These are phyloP conservation scores for Pogonognathellus flavescens DNA, from an alignment of 1,140 invertebrate genomes.

Conservation along the genomic window DNA sequence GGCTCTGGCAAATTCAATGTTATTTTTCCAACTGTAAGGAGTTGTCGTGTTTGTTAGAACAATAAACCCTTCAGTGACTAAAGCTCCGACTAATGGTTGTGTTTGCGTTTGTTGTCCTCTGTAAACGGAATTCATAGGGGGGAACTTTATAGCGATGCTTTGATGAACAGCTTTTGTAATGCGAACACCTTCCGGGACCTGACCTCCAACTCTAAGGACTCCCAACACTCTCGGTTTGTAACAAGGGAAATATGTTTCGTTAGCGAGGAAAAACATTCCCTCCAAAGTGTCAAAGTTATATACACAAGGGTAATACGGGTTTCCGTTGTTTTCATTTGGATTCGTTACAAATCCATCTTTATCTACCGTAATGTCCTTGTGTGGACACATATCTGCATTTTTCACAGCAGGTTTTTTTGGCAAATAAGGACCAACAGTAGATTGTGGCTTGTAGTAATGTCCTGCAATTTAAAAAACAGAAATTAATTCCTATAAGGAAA, in stretches of 20 bases:
- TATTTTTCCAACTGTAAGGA: not conserved
- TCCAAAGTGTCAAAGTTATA: not conserved
- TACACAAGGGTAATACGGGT: not conserved
- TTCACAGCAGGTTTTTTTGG: too few species aligned
- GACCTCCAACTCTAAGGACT: not conserved
- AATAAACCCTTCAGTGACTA: constrained; percentile 7
- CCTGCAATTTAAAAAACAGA: too few species aligned
- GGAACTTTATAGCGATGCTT: not conserved
- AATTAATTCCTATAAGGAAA: too few species aligned
- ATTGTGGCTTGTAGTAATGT: too few species aligned
- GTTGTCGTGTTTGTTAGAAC: not conserved
- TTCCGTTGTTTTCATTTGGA: not conserved
- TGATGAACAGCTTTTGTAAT: constrained; percentile 2
- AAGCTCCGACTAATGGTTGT: not conserved
- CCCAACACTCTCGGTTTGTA: not conserved
- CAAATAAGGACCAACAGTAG: too few species aligned
- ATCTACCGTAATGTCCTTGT: too few species aligned
- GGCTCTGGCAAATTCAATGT: not conserved
- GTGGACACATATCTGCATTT: too few species aligned
- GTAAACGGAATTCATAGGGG: not conserved
- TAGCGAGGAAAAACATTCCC: not conserved
- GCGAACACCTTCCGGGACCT: not conserved
- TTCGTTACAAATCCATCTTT: not conserved
- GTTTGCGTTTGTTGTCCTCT: not conserved
- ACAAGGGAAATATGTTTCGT: constrained; percentile 13